phyloP scores from a whole-genome alignment of 2,797 vertebrate species.

The Caiman crocodilus region DNA sequence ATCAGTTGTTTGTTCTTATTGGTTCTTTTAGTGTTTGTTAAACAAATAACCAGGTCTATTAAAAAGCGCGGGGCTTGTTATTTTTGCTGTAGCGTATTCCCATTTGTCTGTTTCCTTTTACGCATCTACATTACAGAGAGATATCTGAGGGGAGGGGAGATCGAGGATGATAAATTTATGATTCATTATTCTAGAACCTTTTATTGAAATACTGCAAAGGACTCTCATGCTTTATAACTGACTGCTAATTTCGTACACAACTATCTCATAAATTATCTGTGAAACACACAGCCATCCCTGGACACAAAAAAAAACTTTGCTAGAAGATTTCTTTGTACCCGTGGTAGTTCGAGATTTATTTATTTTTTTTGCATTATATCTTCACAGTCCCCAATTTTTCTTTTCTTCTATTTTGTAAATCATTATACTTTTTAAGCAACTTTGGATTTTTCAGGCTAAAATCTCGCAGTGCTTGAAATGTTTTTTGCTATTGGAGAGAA shows the following conservation, averaged over 20 bases:
- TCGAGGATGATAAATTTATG: not conserved
- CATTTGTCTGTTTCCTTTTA: not conserved
- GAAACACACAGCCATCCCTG: not conserved
- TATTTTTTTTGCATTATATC: not conserved
- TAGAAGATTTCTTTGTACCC: not conserved
- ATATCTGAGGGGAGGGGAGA: not conserved
- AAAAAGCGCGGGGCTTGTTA: not conserved
- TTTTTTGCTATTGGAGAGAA: slow-evolving; percentile 1
- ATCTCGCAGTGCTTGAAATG: slow-evolving; percentile 1
- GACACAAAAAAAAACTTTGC: not conserved
- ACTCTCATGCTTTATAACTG: not conserved
- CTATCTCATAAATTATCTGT: not conserved
- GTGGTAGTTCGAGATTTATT: not conserved
- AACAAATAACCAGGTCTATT: not conserved
- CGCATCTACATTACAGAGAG: not conserved
- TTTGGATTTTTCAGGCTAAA: not conserved
- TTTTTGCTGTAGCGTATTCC: not conserved
- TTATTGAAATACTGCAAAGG: not conserved
- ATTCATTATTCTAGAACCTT: not conserved
- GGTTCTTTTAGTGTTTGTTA: not conserved
- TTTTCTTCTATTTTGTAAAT: too few relatives aligned
- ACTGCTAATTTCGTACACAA: not conserved
- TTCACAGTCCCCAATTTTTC: not conserved
- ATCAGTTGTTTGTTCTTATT: not conserved
- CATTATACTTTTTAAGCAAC: too few relatives aligned